A percentile compares a stretch with the other conserved stretches of the same genome.
These are phyloP conservation scores for Chironomus tentans DNA, from an alignment of 2,888 invertebrate genomes.

Conservation along the genomic window DNA sequence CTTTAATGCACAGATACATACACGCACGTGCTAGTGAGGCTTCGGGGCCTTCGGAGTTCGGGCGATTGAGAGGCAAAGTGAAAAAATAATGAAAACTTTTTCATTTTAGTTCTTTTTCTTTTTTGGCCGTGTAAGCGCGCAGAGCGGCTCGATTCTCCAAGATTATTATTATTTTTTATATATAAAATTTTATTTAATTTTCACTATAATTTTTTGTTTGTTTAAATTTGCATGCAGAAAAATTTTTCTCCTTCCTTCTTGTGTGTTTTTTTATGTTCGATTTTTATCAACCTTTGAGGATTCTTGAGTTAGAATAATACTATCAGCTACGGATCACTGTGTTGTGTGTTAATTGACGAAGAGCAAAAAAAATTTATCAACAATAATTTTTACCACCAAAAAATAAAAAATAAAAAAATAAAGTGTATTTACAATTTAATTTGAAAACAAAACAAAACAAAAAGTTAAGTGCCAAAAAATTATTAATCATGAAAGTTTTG, in stretches of 20 bases:
- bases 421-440: neutral
- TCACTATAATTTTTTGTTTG: neutral
- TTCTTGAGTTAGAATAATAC: neutral
- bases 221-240: neutral
- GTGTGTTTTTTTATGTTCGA: neutral
- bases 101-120: constrained; percentile 27
- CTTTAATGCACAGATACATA: neutral
- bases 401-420: neutral
- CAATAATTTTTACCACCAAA: neutral
- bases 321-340: neutral
- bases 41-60: constrained; percentile 10
- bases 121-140: constrained; percentile 26
- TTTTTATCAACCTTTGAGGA: neutral
- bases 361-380: too few species aligned
- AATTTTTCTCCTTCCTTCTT: neutral
- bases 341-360: neutral
- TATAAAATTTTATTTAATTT: constrained; percentile 10
- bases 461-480: neutral
- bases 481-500: too few species aligned
- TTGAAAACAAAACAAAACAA: neutral
- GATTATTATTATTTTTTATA: constrained; percentile 24
- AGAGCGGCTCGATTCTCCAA: constrained; percentile 22
- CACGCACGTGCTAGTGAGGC: constrained; percentile 12
- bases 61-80: constrained; percentile 25
- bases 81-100: constrained; percentile 27